A percentile compares a stretch with the other conserved stretches of the same genome.
Evolutionary conservation across 2,113 vertebrate genomes (phyloP).

Genomic region (Otus sunia): DNA sequence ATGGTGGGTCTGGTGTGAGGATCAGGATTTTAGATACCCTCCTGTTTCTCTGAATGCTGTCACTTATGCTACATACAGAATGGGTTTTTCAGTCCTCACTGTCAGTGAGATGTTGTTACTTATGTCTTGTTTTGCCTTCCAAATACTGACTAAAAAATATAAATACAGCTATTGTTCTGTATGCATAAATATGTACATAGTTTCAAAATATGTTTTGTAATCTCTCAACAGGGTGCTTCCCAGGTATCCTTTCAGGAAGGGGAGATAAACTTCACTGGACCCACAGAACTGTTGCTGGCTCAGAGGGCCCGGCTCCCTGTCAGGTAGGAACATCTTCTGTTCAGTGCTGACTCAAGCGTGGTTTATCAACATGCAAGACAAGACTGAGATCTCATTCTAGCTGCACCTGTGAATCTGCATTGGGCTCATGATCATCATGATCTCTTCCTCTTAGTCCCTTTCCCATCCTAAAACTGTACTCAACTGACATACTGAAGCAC

Average conservation of each 20-base stretch:
- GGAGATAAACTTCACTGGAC: slow-evolving; percentile 51
- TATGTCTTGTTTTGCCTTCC: background rate
- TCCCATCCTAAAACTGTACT: background rate
- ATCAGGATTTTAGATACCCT: background rate
- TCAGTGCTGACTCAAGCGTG: background rate
- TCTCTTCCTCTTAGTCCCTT: background rate
- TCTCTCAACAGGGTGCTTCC: slow-evolving; percentile 65
- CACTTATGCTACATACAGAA: background rate
- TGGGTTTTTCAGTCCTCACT: background rate
- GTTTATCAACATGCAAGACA: background rate
- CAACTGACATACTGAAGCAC: background rate
- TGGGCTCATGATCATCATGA: background rate
- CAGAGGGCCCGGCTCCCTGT: slow-evolving; percentile 38
- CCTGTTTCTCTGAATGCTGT: background rate
- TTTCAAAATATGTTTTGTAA: slow-evolving; percentile 44
- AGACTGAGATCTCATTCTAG: background rate
- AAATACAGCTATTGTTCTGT: background rate
- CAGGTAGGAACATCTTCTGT: slow-evolving; percentile 66
- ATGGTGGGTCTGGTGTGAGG: background rate
- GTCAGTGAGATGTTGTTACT: background rate
- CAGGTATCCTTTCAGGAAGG: slow-evolving; percentile 64
- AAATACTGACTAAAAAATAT: background rate
- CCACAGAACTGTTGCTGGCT: slow-evolving; percentile 44
- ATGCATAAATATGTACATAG: background rate
- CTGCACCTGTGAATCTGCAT: background rate